phyloP scores from a whole-genome alignment of 35 echinoderm and acorn worm species.

The Stichopus chloronotus region DNA sequence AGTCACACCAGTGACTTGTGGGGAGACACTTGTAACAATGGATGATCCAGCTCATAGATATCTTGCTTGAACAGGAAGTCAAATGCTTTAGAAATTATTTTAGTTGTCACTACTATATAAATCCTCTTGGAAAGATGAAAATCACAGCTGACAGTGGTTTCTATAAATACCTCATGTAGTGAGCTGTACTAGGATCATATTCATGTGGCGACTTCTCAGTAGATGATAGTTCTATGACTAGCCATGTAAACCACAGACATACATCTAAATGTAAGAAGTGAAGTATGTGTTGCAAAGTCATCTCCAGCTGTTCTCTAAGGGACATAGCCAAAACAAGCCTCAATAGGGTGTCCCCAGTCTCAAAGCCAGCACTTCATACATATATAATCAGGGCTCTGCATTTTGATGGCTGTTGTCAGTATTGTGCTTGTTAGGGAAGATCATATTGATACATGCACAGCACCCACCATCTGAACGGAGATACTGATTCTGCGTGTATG shows the following conservation, averaged over 20 bases:
- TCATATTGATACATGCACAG: too few relatives aligned
- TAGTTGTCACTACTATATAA: not conserved
- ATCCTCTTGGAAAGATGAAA: not conserved
- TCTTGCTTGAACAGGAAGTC: too few relatives aligned
- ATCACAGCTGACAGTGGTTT: not conserved
- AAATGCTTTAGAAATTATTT: too few relatives aligned
- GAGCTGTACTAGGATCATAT: not conserved
- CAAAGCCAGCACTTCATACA: not conserved
- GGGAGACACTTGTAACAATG: too few relatives aligned
- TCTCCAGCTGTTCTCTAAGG: not conserved
- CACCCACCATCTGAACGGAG: too few relatives aligned
- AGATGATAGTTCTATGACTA: not conserved
- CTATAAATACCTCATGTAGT: slow-evolving; percentile 15
- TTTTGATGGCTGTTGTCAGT: too few relatives aligned
- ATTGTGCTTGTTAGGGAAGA: too few relatives aligned
- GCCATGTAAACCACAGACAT: slow-evolving; percentile 2
- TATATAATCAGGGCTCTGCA: too few relatives aligned
- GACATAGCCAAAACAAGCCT: not conserved
- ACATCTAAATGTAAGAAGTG: not conserved
- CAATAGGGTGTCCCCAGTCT: not conserved
- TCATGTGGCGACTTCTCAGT: not conserved
- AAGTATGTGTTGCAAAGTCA: slow-evolving; percentile 12
- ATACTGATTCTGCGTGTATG: too few relatives aligned
- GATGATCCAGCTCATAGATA: too few relatives aligned
- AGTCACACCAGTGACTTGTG: too few relatives aligned